Evolutionary conservation across 2,113 vertebrate genomes (phyloP).

Genomic region (Apodemus sylvaticus): DNA sequence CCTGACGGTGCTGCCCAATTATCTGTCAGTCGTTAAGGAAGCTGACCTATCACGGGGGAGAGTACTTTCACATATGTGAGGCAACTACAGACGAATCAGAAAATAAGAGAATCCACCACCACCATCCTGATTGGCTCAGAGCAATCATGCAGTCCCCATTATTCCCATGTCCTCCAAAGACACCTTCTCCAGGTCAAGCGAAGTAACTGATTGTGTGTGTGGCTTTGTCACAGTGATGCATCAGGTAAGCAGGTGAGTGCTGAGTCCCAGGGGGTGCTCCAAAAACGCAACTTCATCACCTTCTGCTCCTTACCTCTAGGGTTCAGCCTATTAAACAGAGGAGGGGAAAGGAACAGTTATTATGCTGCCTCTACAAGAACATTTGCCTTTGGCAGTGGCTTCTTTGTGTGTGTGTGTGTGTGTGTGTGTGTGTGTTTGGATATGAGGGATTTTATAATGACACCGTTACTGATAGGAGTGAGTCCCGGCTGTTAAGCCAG

Average conservation of each 20-base stretch:
- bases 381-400: neutral
- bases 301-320: conserved; percentile 76
- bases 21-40: neutral
- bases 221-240: conserved; percentile 85
- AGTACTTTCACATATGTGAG: conserved; percentile 61
- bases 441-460: neutral
- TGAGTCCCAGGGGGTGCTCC: conserved; percentile 75
- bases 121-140: conserved; percentile 70
- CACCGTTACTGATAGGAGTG: neutral
- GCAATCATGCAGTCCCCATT: conserved; percentile 46
- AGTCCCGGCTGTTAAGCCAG: conserved; percentile 1
- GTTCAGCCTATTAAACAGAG: conserved; percentile 72
- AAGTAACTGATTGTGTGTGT: conserved; percentile 76
- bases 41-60: neutral
- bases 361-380: conserved; percentile 1
- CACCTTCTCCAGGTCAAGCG: conserved; percentile 78
- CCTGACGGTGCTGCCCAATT: conserved; percentile 5
- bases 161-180: conserved; percentile 71
- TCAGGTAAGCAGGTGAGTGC: conserved; percentile 81
- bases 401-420: too few species aligned
- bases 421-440: neutral
- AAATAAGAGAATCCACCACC: conserved; percentile 67
- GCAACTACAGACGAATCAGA: conserved; percentile 60
- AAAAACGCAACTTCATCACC: conserved; percentile 73
- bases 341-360: neutral